Percentiles rank a stretch among this genome's conserved stretches.
Conservation (phyloP, 2,888 invertebrate genomes). For the Plebejus argus region DNA sequence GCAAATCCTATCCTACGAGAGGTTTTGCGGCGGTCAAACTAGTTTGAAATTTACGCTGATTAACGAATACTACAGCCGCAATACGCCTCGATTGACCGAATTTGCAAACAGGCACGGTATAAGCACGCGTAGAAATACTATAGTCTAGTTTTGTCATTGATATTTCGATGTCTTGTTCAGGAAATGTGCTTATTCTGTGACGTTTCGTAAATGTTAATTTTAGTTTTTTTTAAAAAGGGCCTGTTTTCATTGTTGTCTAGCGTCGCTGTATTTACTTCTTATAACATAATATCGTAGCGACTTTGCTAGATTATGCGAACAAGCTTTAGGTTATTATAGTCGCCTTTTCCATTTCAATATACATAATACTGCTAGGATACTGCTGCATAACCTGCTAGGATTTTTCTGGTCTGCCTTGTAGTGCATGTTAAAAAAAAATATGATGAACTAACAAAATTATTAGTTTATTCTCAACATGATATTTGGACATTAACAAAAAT, state of each 20-base stretch:
- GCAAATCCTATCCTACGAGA: constrained; percentile 27
- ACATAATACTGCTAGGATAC: not conserved
- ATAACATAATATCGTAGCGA: not conserved
- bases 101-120: constrained; percentile 28
- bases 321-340: not conserved
- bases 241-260: constrained; percentile 22
- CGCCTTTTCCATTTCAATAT: not conserved
- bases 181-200: constrained; percentile 29
- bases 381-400: too few species aligned
- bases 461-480: not conserved
- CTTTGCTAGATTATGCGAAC: constrained; percentile 27
- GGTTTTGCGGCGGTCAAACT: constrained; percentile 27
- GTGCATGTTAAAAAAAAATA: not conserved
- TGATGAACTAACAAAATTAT: not conserved
- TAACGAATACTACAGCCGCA: not conserved
- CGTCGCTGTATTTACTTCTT: not conserved
- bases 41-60: not conserved
- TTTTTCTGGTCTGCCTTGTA: not conserved
- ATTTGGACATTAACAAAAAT: not conserved
- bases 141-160: not conserved
- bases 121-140: constrained; percentile 7
- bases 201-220: not conserved
- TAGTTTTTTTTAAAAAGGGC: not conserved
- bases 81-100: constrained; percentile 24
- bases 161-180: not conserved